Conservation (phyloP, 2,797 vertebrate genomes). For the Champsocephalus gunnari region DNA sequence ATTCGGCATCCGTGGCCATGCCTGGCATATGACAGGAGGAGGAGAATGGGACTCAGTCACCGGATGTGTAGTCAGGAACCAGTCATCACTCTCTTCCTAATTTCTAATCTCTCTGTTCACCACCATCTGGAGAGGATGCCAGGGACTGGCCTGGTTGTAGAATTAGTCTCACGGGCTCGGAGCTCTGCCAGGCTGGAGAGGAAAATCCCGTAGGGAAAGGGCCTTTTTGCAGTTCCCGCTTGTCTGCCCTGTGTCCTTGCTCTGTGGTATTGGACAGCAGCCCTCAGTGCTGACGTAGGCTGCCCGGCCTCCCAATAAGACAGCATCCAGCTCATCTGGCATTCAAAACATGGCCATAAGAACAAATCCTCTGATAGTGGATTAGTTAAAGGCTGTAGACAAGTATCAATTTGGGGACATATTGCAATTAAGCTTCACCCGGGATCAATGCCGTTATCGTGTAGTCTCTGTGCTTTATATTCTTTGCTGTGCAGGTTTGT, state of each 20-base stretch:
- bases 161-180: slow-evolving; percentile 71
- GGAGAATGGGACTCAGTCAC: slow-evolving; percentile 66
- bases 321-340: slow-evolving; percentile 71
- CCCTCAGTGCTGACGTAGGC: slow-evolving; percentile 72
- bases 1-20: slow-evolving; percentile 62
- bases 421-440: slow-evolving; percentile 7
- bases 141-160: slow-evolving; percentile 74
- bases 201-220: slow-evolving; percentile 78
- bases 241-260: slow-evolving; percentile 69
- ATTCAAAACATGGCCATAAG: slow-evolving; percentile 55
- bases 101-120: slow-evolving; percentile 77
- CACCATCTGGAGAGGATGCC: slow-evolving; percentile 86
- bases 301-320: slow-evolving; percentile 69
- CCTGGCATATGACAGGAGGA: slow-evolving; percentile 59
- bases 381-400: slow-evolving; percentile 39
- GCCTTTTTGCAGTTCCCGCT: slow-evolving; percentile 67
- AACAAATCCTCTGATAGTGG: slow-evolving; percentile 54
- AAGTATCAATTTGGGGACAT: slow-evolving; percentile 24
- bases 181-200: slow-evolving; percentile 71
- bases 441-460: slow-evolving; percentile 20
- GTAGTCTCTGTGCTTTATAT: slow-evolving; percentile 30
- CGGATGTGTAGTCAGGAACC: slow-evolving; percentile 82
- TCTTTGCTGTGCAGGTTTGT: slow-evolving; percentile 26
- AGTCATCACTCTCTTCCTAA: slow-evolving; percentile 80
- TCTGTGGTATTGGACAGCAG: slow-evolving; percentile 64